Evolutionary conservation across 2,797 vertebrate species (phyloP), one percentile per base, ranked within the genome.

Genomic region (Valencia hispanica): DNA sequence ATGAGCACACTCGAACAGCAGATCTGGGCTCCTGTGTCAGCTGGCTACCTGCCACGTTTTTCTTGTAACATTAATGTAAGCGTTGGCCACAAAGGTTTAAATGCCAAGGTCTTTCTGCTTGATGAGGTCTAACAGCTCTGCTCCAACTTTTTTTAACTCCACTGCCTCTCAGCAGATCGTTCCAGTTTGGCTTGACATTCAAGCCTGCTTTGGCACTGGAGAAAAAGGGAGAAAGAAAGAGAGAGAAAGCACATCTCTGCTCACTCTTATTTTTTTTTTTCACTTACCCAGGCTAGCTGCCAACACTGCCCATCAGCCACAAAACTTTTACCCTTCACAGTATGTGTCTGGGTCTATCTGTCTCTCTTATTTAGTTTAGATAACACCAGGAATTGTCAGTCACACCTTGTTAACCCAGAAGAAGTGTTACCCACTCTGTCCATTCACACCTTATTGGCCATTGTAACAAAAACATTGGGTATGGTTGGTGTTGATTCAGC

Each of bases 101-200:
- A 81, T 79, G 47, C 14, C 57, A 79, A 50, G 22, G 22, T 66
- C n/a, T 70, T 43, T 61, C 36, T 69, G 55, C 63, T 25, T 63
- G 79, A 81, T 34, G 45, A 77, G n/a, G n/a, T 47, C n/a, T 78
- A 27, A 39, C 47, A 30, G 18, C 61, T 57, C 48, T 17, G 36
- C 27, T 17, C 59, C 32, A 68, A 61, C 43, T 30, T 75, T 59
- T n/a, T 70, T 69, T 18, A 55, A 20, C 53, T 78, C 27, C 50
- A 5, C 39, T 59, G 70, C 70, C 57, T 72, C 61, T 45, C 55
- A 51, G 8, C 32, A 43, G 63, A 65, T 57, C 41, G 25, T 47
- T 79, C 73, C 0, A 77, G 78, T 83, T 82, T 12, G 0, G 34
- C 65, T 47, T 79, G 75, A 84, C 76, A 80, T 80, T 81, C 47